These are phyloP conservation scores for Dasyprocta punctata DNA, from an alignment of 2,113 vertebrate genomes.

Conservation along the genomic window DNA sequence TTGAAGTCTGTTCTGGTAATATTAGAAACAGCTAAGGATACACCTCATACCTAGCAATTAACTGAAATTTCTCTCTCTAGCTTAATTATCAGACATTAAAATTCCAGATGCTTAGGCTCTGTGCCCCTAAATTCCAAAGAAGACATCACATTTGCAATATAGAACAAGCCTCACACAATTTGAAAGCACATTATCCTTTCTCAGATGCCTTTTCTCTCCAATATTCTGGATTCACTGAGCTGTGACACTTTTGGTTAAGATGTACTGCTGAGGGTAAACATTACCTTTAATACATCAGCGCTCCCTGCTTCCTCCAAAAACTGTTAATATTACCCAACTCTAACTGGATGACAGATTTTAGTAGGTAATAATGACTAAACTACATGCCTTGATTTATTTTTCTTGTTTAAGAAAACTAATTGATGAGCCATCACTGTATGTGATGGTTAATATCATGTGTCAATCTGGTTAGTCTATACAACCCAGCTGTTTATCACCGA, in stretches of 20 bases:
- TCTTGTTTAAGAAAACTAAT: constrained; percentile 19
- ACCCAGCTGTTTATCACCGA: not conserved
- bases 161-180: not conserved
- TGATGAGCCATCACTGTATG: not conserved
- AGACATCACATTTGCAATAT: not conserved
- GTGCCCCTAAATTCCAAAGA: constrained; percentile 23
- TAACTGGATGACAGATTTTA: not conserved
- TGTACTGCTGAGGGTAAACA: not conserved
- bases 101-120: constrained; percentile 7
- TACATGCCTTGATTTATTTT: not conserved
- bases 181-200: not conserved
- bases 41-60: constrained; percentile 33
- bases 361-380: not conserved
- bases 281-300: not conserved
- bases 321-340: not conserved
- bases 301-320: not conserved
- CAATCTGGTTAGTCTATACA: not conserved
- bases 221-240: not conserved
- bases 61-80: constrained; percentile 36
- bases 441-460: not conserved
- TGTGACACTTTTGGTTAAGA: not conserved
- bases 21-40: constrained; percentile 47
- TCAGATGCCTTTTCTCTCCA: not conserved
- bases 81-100: constrained; percentile 32
- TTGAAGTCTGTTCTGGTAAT: constrained; percentile 54